These are phyloP conservation scores for Taurulus bubalis DNA, from an alignment of 2,113 vertebrate genomes.

Conservation along the genomic window DNA sequence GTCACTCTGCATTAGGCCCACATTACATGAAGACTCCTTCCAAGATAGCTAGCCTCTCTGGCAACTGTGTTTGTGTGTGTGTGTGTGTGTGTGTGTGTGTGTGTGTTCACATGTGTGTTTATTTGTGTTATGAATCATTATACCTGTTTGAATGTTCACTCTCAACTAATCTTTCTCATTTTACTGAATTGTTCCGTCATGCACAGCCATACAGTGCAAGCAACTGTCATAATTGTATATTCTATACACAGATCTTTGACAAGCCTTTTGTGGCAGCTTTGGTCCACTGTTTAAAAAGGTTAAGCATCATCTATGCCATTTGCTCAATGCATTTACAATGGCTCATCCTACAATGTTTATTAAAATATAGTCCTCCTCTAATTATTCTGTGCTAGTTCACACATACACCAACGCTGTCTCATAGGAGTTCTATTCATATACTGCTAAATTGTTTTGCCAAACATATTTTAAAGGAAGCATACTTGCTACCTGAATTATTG, in stretches of 20 bases:
- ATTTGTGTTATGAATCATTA: not conserved
- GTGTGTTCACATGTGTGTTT: not conserved
- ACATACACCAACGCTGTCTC: no score
- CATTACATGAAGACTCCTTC: constrained; percentile 62
- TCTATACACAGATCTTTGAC: constrained; percentile 7
- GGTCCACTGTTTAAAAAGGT: constrained; percentile 16
- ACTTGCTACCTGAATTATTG: not conserved
- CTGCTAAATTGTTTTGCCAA: not conserved
- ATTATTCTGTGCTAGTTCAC: not conserved
- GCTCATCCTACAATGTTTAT: not conserved
- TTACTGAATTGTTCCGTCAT: not conserved
- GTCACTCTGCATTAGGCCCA: constrained; percentile 76
- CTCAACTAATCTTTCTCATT: not conserved
- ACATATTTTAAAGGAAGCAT: not conserved
- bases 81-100: constrained; percentile 32
- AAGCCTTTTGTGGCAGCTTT: not conserved
- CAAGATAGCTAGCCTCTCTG: constrained; percentile 61
- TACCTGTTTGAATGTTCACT: not conserved
- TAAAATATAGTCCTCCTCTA: no score
- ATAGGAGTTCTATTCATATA: no score
- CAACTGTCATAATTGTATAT: not conserved
- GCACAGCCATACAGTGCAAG: not conserved
- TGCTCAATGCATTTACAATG: constrained; percentile 15
- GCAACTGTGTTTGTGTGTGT: constrained; percentile 1
- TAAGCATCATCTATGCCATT: constrained; percentile 23